Base-by-base conservation (phyloP, 2,113 vertebrate species). In the Enhydra lutris region DNA sequence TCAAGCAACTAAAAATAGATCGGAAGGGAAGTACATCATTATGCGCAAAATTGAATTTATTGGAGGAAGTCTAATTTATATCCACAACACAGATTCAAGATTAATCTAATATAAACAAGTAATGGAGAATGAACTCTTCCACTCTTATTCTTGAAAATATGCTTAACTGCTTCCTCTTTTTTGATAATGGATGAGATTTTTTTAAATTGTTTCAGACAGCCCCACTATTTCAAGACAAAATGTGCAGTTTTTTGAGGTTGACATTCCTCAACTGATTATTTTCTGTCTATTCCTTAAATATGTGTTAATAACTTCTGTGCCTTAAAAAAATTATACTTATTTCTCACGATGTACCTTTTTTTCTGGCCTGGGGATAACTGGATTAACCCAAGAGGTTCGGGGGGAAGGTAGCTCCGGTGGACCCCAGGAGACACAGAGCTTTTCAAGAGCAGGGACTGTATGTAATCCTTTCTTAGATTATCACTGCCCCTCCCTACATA, bases 51-150 rank as follows among this genome's bases (percentile, higher is more conserved):
- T 47, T 88, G 23, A 95, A 97, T 94, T 84, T 95, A 95, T 84
- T 42, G 80, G 69, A 94, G 92, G 88, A 96, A 97, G 71, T 85
- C 15, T 89, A 88, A 97, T 97, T 96, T 95, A 88, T 92, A 97
- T 92, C 50, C 69, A 61, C 2, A 61, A 85, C 50, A 61, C 69
- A 82, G 50, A 95, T 52, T 82, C 96, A 91, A 92, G 84, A 94
- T 94, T 95, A 91, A 97, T 97, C 74, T 96, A 97, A 97, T 92
- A 96, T 82, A 97, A 96, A 95, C 69, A 96, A 95, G 80, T 71
- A 80, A 93, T 42, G 65, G 76, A 84, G 74, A 97, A 97, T 96
- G 90, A 95, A 94, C 76, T 95, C 87, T 55, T 94, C 76, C 29
- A 86, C 63, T 95, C 24, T 93, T 92, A 59, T 81, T 93, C 84